Base-by-base conservation (phyloP, 2,113 vertebrate genomes). In the Dicerorhinus sumatrensis region DNA sequence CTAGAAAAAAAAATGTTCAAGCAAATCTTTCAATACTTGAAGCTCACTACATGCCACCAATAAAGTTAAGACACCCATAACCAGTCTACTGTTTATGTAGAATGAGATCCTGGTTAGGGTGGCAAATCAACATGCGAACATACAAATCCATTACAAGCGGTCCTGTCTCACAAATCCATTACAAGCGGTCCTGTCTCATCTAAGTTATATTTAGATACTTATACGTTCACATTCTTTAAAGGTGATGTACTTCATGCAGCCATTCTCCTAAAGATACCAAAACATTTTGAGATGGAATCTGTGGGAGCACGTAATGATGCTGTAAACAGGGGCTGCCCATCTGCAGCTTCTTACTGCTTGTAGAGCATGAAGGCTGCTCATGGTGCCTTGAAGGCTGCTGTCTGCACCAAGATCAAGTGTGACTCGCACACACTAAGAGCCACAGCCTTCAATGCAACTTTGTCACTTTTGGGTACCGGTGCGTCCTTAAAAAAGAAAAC, bases 21-120 rank as follows among this genome's bases (percentile, higher is more conserved):
- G 83, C 13, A 86, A 91, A 97, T 21, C 54, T 94, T 97, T 95
- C 65, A 83, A 92, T 73, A 84, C 25, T 62, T 54, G 14, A 87
- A 97, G 56, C 29, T 23, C 82, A 84, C 31, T 33, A 54, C 33
- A 76, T 11, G 79, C 9, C 9, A 58, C 21, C 21, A 48, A 23
- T 8, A 81, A 77, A 80, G 8, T 73, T 33, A 79, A 91, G 67
- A 56, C 21, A 81, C 0, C 16, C 17, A 46, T 6, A 70, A 54
- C 51, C 21, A 84, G 20, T 75, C 58, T 76, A 86, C 0, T 29
- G 2, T 90, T 31, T 17, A 70, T 60, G 48, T 89, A 67, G 31
- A 67, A 92, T 18, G 36, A 75, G 51, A n/a, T 62, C 16, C 54
- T 73, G 36, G 29, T 20, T 73, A 21, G 1, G 54, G 46, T 42